Conservation (phyloP, 1,140 invertebrate species). For the Pantala flavescens region DNA sequence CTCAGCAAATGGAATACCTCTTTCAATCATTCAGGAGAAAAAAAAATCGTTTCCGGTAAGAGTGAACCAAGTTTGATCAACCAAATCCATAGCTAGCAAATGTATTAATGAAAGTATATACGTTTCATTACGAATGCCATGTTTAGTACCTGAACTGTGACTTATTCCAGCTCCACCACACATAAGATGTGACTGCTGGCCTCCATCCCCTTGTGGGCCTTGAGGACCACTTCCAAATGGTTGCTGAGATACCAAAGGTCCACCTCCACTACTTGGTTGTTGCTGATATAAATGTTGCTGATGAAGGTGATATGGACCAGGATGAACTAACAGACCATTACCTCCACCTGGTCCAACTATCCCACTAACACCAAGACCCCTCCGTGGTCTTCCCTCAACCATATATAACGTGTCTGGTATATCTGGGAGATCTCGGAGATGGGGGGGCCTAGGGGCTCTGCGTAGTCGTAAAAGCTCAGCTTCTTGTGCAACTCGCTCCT, state of each 20-base stretch:
- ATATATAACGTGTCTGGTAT: slow-evolving; percentile 93
- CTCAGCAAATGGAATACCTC: too few relatives aligned
- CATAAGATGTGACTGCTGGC: neutral
- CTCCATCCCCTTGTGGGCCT: neutral
- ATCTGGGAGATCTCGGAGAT: slow-evolving; percentile 30
- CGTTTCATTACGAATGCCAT: neutral
- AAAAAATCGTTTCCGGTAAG: too few relatives aligned
- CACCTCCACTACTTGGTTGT: neutral
- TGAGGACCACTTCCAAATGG: neutral
- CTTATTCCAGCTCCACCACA: slow-evolving; percentile 4
- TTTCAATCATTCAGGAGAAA: too few relatives aligned
- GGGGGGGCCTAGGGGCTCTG: slow-evolving; percentile 52
- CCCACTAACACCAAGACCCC: slow-evolving; percentile 35
- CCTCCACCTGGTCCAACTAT: slow-evolving; percentile 51
- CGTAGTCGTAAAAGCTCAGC: slow-evolving; percentile 62
- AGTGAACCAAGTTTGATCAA: too few relatives aligned
- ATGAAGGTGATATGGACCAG: neutral
- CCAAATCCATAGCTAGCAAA: too few relatives aligned
- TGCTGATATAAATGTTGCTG: neutral
- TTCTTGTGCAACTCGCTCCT: slow-evolving; percentile 72
- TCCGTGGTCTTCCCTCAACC: slow-evolving; percentile 57
- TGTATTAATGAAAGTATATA: too few relatives aligned
- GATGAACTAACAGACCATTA: slow-evolving; percentile 39
- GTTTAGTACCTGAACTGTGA: neutral
- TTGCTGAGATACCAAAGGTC: neutral